Base-by-base conservation (phyloP, 2,888 invertebrate species). In the Hipparchia sbordonii region DNA sequence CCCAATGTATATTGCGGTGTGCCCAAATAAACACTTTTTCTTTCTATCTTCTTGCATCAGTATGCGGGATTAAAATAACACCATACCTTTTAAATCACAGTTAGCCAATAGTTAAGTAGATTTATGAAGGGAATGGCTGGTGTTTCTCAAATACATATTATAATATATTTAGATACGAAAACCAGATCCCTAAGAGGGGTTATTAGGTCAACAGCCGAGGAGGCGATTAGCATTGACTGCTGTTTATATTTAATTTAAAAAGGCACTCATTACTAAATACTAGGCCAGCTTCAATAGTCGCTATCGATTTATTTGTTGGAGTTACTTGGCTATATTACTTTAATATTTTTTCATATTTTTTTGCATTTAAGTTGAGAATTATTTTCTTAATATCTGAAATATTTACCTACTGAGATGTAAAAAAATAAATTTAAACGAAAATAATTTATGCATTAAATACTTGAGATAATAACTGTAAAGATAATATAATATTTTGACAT, bases 81-180 rank as follows among this genome's bases (percentile, higher is more conserved):
- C 13, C 6, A 2, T 62, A 46, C 13, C n/a, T 48, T 48, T 4
- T 39, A 23, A 33, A 33, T 2, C 23, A 65, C 7, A 56, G 45
- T 66, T 67, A 39, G 71, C 66, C 60, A 48, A 60, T 61, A 52
- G n/a, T 56, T 67, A 71, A 67, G 45, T 60, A 23, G 70, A 23
- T 60, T 68, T 74, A 76, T 73, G 68, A 72, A 77, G 74, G 54
- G 56, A 63, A 72, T 72, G 74, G 54, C 66, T 73, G 68, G 59
- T 73, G 33, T 72, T 63, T 71, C 72, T 70, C 71, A 71, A 70
- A 71, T 51, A 67, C 60, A 56, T 63, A 60, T 60, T 13, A 62
- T 72, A 68, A 52, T 71, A 71, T 73, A 74, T 77, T 75, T 76
- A 74, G 75, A 76, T 78, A 68, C 72, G 63, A 75, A 76, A 71